These are phyloP conservation scores for Cerastis leucographa DNA, from an alignment of 2,888 invertebrate species.

Conservation along the genomic window DNA sequence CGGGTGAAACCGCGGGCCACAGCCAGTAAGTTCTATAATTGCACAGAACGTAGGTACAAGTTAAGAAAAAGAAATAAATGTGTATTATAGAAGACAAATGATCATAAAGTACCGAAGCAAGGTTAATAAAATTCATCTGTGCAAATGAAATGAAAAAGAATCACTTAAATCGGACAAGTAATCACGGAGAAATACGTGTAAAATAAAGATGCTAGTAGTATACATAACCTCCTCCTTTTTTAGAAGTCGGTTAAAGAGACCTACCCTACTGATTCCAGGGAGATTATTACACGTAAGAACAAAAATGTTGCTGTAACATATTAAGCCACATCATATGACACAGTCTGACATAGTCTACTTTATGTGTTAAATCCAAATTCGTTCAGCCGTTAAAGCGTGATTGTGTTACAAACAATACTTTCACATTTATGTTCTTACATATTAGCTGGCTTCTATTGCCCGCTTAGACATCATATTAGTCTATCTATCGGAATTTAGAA, in stretches of 20 bases:
- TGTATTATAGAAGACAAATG: no score
- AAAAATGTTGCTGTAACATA: neutral
- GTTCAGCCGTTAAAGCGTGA: constrained; percentile 12
- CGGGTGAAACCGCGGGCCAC: no score
- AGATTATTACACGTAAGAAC: neutral
- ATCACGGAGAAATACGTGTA: no score
- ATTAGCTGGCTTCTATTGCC: neutral
- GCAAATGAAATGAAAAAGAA: no score
- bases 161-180: no score
- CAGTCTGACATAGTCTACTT: neutral
- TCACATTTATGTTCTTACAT: constrained; percentile 17
- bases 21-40: no score
- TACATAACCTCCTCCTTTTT: no score
- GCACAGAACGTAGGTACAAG: no score
- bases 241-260: neutral
- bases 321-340: neutral
- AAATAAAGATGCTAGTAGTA: no score
- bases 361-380: neutral
- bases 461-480: neutral
- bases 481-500: constrained; percentile 2
- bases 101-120: no score
- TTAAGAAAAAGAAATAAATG: no score
- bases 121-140: no score
- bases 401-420: constrained; percentile 17
- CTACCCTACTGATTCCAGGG: neutral